A percentile compares a stretch with the other conserved stretches of the same genome.
These are phyloP conservation scores for Paralichthys olivaceus DNA, from an alignment of 2,113 vertebrate genomes.

Conservation along the genomic window DNA sequence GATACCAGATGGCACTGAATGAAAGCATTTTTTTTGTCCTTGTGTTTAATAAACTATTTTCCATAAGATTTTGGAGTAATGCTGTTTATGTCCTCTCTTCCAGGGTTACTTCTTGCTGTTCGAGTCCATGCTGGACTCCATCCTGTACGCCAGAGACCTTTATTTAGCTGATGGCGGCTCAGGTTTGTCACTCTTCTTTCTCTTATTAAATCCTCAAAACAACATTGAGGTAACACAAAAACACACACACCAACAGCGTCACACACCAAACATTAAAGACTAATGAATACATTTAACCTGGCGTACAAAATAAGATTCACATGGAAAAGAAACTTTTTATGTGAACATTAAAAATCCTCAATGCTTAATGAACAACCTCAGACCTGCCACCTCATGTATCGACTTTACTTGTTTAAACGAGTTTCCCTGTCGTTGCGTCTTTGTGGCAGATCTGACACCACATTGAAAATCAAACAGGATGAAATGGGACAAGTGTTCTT, in stretches of 20 bases:
- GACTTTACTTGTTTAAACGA: too few species aligned
- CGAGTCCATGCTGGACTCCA: slow-evolving; percentile 97
- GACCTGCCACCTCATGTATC: too few species aligned
- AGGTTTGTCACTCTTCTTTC: slow-evolving; percentile 82
- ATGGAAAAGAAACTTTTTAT: neutral
- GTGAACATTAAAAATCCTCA: neutral
- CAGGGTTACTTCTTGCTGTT: slow-evolving; percentile 98
- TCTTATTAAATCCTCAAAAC: neutral
- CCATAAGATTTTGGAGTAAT: neutral
- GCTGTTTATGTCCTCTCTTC: slow-evolving; percentile 18
- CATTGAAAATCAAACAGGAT: too few species aligned
- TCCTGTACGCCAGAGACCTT: slow-evolving; percentile 91
- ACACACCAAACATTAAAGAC: neutral
- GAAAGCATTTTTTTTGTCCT: neutral
- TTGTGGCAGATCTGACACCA: too few species aligned
- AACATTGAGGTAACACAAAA: neutral
- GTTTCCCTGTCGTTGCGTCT: too few species aligned
- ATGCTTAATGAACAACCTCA: neutral
- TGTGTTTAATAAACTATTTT: neutral
- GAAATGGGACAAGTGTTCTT: too few species aligned
- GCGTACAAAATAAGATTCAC: neutral
- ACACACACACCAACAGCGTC: neutral
- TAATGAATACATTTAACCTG: neutral
- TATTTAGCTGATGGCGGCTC: slow-evolving; percentile 91
- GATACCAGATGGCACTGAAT: neutral